Evolutionary conservation across 1,140 invertebrate genomes (phyloP).

Genomic region (Charaxes varanes): DNA sequence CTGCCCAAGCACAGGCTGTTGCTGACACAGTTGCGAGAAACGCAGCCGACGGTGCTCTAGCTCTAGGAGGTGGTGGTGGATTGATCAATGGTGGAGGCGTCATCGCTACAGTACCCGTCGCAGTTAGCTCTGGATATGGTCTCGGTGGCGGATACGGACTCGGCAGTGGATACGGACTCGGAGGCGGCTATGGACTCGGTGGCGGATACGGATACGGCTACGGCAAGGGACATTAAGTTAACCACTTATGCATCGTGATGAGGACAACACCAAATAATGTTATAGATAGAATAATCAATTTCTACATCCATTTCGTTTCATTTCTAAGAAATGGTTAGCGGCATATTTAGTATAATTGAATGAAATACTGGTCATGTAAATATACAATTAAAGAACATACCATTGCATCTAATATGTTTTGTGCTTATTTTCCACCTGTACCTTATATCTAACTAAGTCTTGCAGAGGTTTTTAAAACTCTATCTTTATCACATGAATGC

Average conservation of each 20-base stretch:
- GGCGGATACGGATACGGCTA: slow-evolving; percentile 17
- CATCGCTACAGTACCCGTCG: slow-evolving; percentile 18
- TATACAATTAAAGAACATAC: slow-evolving; percentile 27
- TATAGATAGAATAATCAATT: slow-evolving; percentile 36
- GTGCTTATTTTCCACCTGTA: too few species aligned
- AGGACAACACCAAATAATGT: slow-evolving; percentile 28
- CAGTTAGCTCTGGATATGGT: slow-evolving; percentile 14
- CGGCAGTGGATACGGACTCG: slow-evolving; percentile 16
- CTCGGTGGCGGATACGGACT: slow-evolving; percentile 12
- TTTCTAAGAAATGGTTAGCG: slow-evolving; percentile 50
- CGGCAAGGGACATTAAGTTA: slow-evolving; percentile 32
- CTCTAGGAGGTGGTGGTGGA: slow-evolving; percentile 30
- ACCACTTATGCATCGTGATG: slow-evolving; percentile 9
- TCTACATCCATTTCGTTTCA: slow-evolving; percentile 48
- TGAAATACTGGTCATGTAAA: slow-evolving; percentile 44
- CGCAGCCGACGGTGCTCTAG: slow-evolving; percentile 38
- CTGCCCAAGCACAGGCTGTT: slow-evolving; percentile 53
- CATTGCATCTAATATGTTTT: slow-evolving; percentile 17
- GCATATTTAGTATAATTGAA: slow-evolving; percentile 34
- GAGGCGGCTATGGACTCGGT: slow-evolving; percentile 19
- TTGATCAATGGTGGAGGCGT: slow-evolving; percentile 18
- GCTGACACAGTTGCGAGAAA: slow-evolving; percentile 52
- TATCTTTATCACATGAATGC: too few species aligned
- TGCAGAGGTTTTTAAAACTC: too few species aligned
- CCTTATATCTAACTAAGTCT: too few species aligned